Base-by-base conservation (phyloP, 2,113 vertebrate species). In the Mirounga angustirostris region DNA sequence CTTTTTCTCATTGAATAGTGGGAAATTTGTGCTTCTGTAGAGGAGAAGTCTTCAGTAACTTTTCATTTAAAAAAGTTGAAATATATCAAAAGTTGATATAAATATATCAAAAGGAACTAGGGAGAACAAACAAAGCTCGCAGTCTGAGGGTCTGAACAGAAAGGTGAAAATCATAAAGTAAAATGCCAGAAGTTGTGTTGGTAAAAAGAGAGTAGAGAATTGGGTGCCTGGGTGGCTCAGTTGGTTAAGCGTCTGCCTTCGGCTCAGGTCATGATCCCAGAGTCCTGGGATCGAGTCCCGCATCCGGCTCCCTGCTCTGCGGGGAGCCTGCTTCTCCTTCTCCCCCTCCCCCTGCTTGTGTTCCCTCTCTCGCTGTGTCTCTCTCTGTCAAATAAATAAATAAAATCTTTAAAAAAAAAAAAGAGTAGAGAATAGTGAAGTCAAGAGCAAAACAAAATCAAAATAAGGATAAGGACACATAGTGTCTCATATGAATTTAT, bases 11-110 rank as follows among this genome's bases (percentile, higher is more conserved):
- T 56, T 97, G 67, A 97, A 82, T 91, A 86, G 86, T 96, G 33
- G 91, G 33, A 93, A 94, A 80, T 83, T 10, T 88, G 46, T 69
- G 85, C n/a, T 94, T 89, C 61, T 78, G 19, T 69, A 18, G 4
- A 81, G 40, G 69, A 67, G 50, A 89, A 61, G 14, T 67, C 14
- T 52, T 95, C 56, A 81, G 63, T 84, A 61, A 91, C 33, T 95
- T 21, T 24, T 96, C n/a, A 61, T 93, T 96, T 95, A 73, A 81
- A 92, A 89, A 80, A 46, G 14, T 89, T 96, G 76, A 95, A 93
- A 87, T 94, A 76, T 59, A 91, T 61, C 61, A 86, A 76, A 82
- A 63, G 5, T 94, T 71, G 83, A 46, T 46, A 9, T 46, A 95
- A 93, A 87, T 93, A 76, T 59, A 91, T 61, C 61, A 86, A 76